Base-by-base conservation (phyloP, 2,797 vertebrate species). In the Clarias platycephalus region DNA sequence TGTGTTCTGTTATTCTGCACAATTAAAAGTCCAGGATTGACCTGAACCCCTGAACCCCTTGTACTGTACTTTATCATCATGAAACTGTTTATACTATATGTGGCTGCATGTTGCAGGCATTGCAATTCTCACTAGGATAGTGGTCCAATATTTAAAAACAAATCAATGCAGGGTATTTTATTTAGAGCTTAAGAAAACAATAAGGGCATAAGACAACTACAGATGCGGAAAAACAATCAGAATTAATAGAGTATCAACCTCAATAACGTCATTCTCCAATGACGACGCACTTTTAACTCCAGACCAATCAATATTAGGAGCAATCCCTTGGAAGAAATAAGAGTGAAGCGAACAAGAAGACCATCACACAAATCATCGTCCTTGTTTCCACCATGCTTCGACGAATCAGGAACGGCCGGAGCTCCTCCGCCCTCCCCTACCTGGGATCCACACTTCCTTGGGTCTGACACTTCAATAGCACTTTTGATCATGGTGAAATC, bases 401-500 rank as follows among this genome's bases (percentile, higher is more conserved):
- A 34, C 13, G 13, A 88, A 86, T 76, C 85, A 87, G 87, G 87
- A 88, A 91, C 88, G 83, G 88, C 88, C 82, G 87, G 72, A 85
- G 89, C 87, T 91, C 88, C 76, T 87, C 90, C 70, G 63, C 85
- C 85, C 63, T 55, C 72, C 37, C 74, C 4, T 81, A 49, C 79
- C 89, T 84, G 84, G 86, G 90, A 90, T 89, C 72, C 86, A 89
- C 79, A 86, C 84, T 84, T 83, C 88, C 85, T 80, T 71, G 44
- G 70, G 57, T 88, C 90, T 90, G 91, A 91, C 88, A 86, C 93
- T 92, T 93, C 92, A 91, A 91, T 84, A 91, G 90, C 89, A 91
- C 91, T 90, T 92, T 90, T 94, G 91, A 94, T 94, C 91, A 89
- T 87, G 88, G 88, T 88, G 94, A 92, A 83, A 94, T 93, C 92